Conservation (phyloP, 2,888 invertebrate species). For the Sabellastarte sp. region DNA sequence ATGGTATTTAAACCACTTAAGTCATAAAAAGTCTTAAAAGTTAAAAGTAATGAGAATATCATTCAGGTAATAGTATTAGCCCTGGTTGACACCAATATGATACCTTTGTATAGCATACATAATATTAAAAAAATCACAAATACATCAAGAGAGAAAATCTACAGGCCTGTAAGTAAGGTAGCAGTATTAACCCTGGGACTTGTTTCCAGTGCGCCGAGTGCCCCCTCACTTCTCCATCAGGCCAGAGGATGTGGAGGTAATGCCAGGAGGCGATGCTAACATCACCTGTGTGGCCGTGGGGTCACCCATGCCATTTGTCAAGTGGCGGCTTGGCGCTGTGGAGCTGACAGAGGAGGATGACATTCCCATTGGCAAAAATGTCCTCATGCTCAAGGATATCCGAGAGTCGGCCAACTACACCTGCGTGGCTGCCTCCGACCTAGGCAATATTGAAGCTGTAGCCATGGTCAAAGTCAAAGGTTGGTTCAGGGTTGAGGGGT, state of each 20-base stretch:
- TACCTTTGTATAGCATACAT: too few species aligned
- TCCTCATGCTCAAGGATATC: slow-evolving; percentile 81
- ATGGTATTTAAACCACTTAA: too few species aligned
- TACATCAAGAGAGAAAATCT: too few species aligned
- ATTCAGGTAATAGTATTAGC: too few species aligned
- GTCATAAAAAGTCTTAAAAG: too few species aligned
- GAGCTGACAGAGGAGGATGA: slow-evolving; percentile 77
- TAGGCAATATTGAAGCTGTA: slow-evolving; percentile 85
- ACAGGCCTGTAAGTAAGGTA: too few species aligned
- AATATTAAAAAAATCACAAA: too few species aligned
- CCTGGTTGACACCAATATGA: too few species aligned
- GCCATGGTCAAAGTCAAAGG: slow-evolving; percentile 94
- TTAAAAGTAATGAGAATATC: too few species aligned
- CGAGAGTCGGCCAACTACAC: slow-evolving; percentile 94
- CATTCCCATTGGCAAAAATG: slow-evolving; percentile 70
- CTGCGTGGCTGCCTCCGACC: slow-evolving; percentile 90
- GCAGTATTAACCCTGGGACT: too few species aligned
- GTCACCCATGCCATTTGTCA: slow-evolving; percentile 96
- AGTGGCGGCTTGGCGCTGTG: slow-evolving; percentile 60
- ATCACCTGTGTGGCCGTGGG: slow-evolving; percentile 96
- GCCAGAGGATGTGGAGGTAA: slow-evolving; percentile 85
- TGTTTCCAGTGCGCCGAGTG: slow-evolving; percentile 86
- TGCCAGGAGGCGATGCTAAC: slow-evolving; percentile 86
- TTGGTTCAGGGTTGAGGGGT: too few species aligned
- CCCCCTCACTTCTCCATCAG: slow-evolving; percentile 93